Percentiles rank a stretch among this genome's conserved stretches.
These are phyloP conservation scores for Drosophila meridiana DNA, from an alignment of 2,888 invertebrate species.

Conservation along the genomic window DNA sequence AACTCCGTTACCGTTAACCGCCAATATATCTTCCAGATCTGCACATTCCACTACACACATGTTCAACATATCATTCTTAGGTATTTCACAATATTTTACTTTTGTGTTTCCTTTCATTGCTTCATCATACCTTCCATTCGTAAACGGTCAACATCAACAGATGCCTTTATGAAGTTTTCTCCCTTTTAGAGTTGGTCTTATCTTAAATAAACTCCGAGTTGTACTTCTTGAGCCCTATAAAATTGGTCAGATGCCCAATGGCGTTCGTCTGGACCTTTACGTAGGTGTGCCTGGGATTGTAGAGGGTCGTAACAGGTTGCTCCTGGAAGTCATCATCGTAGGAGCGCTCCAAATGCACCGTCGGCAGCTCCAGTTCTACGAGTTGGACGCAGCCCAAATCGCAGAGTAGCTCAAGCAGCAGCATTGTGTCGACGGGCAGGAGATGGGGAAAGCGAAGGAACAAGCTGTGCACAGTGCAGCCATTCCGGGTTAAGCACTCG, in stretches of 20 bases:
- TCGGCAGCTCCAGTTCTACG: slow-evolving; percentile 74
- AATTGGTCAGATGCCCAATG: slow-evolving; percentile 86
- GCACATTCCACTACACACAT: not conserved
- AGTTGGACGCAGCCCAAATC: slow-evolving; percentile 87
- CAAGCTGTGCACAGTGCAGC: slow-evolving; percentile 86
- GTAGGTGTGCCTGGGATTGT: slow-evolving; percentile 85
- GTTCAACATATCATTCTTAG: not conserved
- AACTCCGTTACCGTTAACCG: too few species aligned
- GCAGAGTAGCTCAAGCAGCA: slow-evolving; percentile 86
- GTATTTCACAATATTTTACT: not conserved
- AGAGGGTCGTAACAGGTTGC: slow-evolving; percentile 85
- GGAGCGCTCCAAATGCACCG: slow-evolving; percentile 77
- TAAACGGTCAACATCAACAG: not conserved
- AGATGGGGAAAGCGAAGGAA: slow-evolving; percentile 88
- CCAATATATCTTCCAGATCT: not conserved
- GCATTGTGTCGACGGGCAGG: slow-evolving; percentile 86
- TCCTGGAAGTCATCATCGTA: slow-evolving; percentile 63
- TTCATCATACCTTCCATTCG: not conserved
- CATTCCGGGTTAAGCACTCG: slow-evolving; percentile 88
- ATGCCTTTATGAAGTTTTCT: not conserved
- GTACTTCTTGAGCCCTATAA: slow-evolving; percentile 87
- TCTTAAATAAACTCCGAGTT: slow-evolving; percentile 85
- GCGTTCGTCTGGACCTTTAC: slow-evolving; percentile 86
- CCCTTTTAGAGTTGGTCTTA: not conserved
- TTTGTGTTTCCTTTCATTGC: not conserved